Evolutionary conservation across 2,888 invertebrate genomes (phyloP).

Genomic region (Hypena proboscidalis): DNA sequence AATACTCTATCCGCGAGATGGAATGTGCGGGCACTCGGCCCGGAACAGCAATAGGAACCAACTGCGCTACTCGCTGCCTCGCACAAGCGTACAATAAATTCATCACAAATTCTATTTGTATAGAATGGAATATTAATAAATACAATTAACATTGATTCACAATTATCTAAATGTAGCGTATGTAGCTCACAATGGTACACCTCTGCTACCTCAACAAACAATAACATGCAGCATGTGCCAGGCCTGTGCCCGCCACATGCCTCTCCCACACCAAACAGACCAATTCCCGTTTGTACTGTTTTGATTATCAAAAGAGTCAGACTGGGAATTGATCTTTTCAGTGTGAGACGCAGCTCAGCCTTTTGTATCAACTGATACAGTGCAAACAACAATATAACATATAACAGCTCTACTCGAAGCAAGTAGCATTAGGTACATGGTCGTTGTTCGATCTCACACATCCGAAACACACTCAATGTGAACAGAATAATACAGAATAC

Average conservation of each 20-base stretch:
- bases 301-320: constrained; percentile 57
- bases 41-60: constrained; percentile 68
- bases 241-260: constrained; percentile 35
- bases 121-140: constrained; percentile 77
- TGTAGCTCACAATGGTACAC: constrained; percentile 45
- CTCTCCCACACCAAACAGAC: constrained; percentile 40
- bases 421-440: constrained; percentile 76
- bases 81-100: constrained; percentile 63
- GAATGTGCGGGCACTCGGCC: constrained; percentile 75
- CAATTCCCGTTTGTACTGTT: constrained; percentile 47
- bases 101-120: constrained; percentile 76
- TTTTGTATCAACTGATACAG: constrained; percentile 62
- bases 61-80: constrained; percentile 69
- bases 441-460: constrained; percentile 65
- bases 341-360: constrained; percentile 47
- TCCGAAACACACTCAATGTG: constrained; percentile 67
- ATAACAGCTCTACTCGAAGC: constrained; percentile 75
- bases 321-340: constrained; percentile 45
- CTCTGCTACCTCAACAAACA: constrained; percentile 72
- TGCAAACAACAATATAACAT: constrained; percentile 75
- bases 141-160: constrained; percentile 80
- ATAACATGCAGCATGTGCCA: constrained; percentile 64
- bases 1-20: constrained; percentile 77
- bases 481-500: constrained; percentile 65
- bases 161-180: constrained; percentile 59